Percentiles rank a stretch among this genome's conserved stretches.
These are phyloP conservation scores for Megaptera novaeangliae DNA, from an alignment of 2,113 vertebrate genomes.

Conservation along the genomic window DNA sequence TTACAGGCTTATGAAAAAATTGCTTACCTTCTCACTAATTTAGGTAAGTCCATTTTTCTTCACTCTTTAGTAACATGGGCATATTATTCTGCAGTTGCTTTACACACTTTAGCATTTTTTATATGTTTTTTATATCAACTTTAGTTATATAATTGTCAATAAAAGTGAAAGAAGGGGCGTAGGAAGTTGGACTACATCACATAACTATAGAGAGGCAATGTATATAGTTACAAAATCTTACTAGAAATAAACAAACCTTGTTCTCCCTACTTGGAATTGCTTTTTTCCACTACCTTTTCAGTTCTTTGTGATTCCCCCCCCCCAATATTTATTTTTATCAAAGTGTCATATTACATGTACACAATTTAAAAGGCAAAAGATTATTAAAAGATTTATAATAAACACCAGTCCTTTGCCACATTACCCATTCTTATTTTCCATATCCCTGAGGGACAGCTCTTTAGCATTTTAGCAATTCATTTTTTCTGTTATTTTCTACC, in stretches of 20 bases:
- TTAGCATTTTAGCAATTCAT: background rate
- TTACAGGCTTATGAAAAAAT: slow-evolving; percentile 97
- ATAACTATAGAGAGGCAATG: background rate
- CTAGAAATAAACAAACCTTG: background rate
- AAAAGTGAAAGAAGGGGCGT: background rate
- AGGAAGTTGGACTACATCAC: background rate
- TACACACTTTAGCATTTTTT: background rate
- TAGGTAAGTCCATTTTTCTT: slow-evolving; percentile 84
- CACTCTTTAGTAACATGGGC: background rate
- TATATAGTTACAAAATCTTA: background rate
- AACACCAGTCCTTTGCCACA: background rate
- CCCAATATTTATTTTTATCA: background rate
- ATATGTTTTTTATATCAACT: background rate
- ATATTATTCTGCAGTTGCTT: background rate
- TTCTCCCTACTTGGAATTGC: background rate
- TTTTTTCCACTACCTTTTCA: background rate
- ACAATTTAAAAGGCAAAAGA: background rate
- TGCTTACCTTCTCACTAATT: slow-evolving; percentile 95
- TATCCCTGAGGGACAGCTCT: background rate
- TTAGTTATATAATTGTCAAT: background rate
- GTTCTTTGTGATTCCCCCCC: background rate
- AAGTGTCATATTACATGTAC: background rate
- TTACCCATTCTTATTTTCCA: background rate
- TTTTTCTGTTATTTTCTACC: background rate
- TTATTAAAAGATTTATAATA: background rate